phyloP scores from a whole-genome alignment of 2,888 invertebrate species.

The Parnassius orleans region DNA sequence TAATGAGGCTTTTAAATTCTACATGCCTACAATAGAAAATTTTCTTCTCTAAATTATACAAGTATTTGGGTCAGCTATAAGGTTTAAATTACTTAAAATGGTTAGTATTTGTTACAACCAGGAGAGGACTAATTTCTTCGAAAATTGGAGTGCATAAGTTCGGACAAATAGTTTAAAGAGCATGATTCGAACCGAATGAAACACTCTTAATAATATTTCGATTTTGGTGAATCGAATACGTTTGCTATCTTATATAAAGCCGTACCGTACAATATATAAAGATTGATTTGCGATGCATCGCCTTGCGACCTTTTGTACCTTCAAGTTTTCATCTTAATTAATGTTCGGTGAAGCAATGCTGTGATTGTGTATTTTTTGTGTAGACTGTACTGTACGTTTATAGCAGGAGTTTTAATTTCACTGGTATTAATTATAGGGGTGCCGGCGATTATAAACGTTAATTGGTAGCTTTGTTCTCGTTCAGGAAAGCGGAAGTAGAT shows the following conservation, averaged over 20 bases:
- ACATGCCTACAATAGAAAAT: no score
- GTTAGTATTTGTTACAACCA: no score
- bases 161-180: constrained; percentile 41
- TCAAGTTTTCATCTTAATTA: constrained; percentile 67
- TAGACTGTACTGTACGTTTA: constrained; percentile 52
- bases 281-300: constrained; percentile 38
- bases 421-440: constrained; percentile 70
- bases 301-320: constrained; percentile 47
- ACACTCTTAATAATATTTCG: constrained; percentile 34
- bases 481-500: constrained; percentile 51
- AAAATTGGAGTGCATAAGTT: constrained; percentile 1
- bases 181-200: constrained; percentile 53
- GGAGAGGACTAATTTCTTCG: neutral
- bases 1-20: no score
- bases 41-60: no score
- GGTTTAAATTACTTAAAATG: no score
- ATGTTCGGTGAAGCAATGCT: constrained; percentile 71
- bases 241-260: constrained; percentile 32
- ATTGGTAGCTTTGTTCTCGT: constrained; percentile 64
- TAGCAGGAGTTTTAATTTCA: constrained; percentile 68
- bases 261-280: constrained; percentile 28
- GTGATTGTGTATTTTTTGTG: constrained; percentile 67
- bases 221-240: constrained; percentile 31
- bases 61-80: no score
- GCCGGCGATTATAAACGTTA: constrained; percentile 65